Evolutionary conservation across 1,140 invertebrate genomes (phyloP), one percentile per base, ranked within the genome.

Genomic region (Scaptomyza hsui): DNA sequence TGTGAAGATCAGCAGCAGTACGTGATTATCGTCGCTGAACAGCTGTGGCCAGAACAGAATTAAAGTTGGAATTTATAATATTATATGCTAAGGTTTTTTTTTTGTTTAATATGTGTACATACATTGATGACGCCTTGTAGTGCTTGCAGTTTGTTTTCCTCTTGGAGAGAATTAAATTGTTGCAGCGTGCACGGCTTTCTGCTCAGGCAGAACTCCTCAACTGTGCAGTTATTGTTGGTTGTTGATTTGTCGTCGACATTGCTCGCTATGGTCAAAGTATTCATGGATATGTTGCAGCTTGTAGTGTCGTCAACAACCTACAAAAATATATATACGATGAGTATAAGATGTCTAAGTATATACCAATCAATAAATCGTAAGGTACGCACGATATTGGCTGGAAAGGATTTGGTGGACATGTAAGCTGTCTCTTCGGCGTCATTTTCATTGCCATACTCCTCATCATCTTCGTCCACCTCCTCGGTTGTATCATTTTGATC

Each of bases 1-100:
- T 29, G 92, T 91, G 51, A 91, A 92, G 4, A 93, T 81, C 18
- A 93, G 91, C 15, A 92, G 89, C 29, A 93, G 91, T 21, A 92
- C 59, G 73, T 92, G 92, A 47, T 92, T 92, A 24, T 91, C 85
- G 3, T 78, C 76, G 37, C 63, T 73, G 61, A 91, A 90, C 88
- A 91, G 67, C 77, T 90, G 16, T 26, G 6, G 7, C 1, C 67
- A 10, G 16, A 24, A 44, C 16, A 39, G 18, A 26, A 52, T 12
- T 6, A 42, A 39, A 7, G 32, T 29, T 13, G 1, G 24, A 55
- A 26, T 10, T 18, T 1, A 5, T 0, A 24, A 13, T 16, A 4
- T n/a, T 5, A 24, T 9, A 39, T n/a, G 35, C 12, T 13, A n/a
- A 3, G n/a, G 12, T 12, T 37, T 37, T 37, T n/a, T 12, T 4